Conservation (phyloP, 53 echinoderm and acorn worm genomes). For the Antedon mediterranea region DNA sequence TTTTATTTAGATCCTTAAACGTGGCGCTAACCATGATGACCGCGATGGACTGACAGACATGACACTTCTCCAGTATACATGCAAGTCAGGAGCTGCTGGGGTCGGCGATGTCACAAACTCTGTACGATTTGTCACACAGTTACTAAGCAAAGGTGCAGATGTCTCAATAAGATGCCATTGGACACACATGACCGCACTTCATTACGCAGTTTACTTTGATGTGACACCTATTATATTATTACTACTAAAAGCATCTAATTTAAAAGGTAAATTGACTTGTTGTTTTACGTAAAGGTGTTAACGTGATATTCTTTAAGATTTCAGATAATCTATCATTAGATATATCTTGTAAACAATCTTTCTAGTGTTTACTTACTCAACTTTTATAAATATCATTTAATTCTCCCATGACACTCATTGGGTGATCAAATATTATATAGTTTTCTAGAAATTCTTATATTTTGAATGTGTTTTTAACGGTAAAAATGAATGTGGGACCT, state of each 20-base stretch:
- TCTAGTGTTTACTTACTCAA: background rate
- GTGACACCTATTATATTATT: constrained; percentile 17
- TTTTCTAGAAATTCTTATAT: too few species aligned
- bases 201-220: constrained; percentile 41
- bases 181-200: constrained; percentile 36
- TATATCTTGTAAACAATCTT: background rate
- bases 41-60: constrained; percentile 45
- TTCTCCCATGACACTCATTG: too few species aligned
- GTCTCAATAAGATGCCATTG: constrained; percentile 26
- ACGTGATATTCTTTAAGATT: background rate
- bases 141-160: constrained; percentile 20
- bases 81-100: constrained; percentile 25
- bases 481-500: too few species aligned
- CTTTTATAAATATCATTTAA: too few species aligned
- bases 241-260: constrained; percentile 19
- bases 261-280: constrained; percentile 15
- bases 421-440: too few species aligned
- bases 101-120: constrained; percentile 17
- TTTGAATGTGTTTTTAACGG: too few species aligned
- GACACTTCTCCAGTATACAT: constrained; percentile 40
- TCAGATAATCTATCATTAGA: background rate
- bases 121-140: constrained; percentile 3
- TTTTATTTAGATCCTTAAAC: constrained; percentile 20
- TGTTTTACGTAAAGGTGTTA: background rate
- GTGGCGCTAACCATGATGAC: constrained; percentile 33